Evolutionary conservation across 2,888 invertebrate species (phyloP).

Genomic region (Orchesellides sinensis): DNA sequence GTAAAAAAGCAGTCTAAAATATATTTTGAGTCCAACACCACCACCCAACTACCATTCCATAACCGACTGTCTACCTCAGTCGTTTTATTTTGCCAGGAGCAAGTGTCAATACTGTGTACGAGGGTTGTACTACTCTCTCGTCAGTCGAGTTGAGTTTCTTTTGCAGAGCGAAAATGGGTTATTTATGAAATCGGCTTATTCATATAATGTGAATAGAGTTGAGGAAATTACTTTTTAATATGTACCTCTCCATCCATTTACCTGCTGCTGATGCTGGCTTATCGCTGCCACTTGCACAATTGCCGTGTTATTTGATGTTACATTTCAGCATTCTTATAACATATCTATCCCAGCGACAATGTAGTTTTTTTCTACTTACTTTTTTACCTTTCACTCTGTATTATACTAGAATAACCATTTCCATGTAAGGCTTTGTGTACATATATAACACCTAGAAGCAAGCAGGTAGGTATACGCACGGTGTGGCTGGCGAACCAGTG

Average conservation of each 20-base stretch:
- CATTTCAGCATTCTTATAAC: not conserved
- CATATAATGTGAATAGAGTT: constrained; percentile 48
- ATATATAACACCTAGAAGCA: too few species aligned
- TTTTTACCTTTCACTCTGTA: not conserved
- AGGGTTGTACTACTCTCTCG: constrained; percentile 3
- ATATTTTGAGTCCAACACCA: too few species aligned
- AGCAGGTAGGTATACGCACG: not conserved
- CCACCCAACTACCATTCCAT: not conserved
- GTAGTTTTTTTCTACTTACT: not conserved
- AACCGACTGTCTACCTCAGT: constrained; percentile 8
- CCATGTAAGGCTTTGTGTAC: not conserved
- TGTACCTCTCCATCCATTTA: not conserved
- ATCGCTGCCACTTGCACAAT: constrained; percentile 16
- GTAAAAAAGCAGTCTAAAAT: too few species aligned
- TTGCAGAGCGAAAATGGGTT: constrained; percentile 34
- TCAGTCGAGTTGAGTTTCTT: not conserved
- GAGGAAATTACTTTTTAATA: constrained; percentile 61
- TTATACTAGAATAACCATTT: not conserved
- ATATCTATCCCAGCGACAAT: not conserved
- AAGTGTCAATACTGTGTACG: constrained; percentile 35
- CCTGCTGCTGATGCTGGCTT: constrained; percentile 6
- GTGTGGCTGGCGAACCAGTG: too few species aligned
- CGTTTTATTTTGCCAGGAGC: not conserved
- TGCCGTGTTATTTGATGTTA: constrained; percentile 6
- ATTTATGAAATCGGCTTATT: constrained; percentile 62